Evolutionary conservation across 2,888 invertebrate species (phyloP).

Genomic region (Tipula helvola): DNA sequence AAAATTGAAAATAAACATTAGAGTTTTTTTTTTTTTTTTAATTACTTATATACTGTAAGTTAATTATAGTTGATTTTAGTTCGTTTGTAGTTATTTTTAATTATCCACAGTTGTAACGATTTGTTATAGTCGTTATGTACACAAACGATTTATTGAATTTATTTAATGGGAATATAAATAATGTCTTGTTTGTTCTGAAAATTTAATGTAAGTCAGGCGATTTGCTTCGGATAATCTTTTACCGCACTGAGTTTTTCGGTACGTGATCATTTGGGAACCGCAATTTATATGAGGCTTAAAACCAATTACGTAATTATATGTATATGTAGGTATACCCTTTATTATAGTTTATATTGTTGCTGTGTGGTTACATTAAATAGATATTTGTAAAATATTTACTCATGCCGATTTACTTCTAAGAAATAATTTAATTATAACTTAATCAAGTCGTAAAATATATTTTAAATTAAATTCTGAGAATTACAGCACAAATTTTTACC

Average conservation of each 20-base stretch:
- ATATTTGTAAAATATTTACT: no score
- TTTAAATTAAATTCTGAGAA: neutral
- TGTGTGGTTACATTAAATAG: no score
- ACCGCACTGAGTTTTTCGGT: neutral
- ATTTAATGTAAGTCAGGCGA: neutral
- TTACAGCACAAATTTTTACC: neutral
- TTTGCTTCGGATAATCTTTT: neutral
- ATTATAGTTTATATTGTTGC: no score
- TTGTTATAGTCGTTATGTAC: neutral
- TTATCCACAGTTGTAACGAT: neutral
- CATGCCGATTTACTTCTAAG: no score
- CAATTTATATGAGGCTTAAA: neutral
- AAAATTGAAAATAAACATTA: neutral
- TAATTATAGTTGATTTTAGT: neutral
- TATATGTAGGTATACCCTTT: no score
- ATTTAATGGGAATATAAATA: neutral
- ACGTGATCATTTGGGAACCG: neutral
- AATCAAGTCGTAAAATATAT: neutral
- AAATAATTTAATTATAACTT: neutral
- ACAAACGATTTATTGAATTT: no score
- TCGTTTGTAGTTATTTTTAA: neutral
- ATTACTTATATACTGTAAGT: neutral
- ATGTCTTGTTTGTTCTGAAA: neutral
- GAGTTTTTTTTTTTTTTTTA: neutral
- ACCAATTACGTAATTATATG: no score